These are phyloP conservation scores for Cyanistes caeruleus DNA, from an alignment of 2,113 vertebrate species.

Conservation along the genomic window DNA sequence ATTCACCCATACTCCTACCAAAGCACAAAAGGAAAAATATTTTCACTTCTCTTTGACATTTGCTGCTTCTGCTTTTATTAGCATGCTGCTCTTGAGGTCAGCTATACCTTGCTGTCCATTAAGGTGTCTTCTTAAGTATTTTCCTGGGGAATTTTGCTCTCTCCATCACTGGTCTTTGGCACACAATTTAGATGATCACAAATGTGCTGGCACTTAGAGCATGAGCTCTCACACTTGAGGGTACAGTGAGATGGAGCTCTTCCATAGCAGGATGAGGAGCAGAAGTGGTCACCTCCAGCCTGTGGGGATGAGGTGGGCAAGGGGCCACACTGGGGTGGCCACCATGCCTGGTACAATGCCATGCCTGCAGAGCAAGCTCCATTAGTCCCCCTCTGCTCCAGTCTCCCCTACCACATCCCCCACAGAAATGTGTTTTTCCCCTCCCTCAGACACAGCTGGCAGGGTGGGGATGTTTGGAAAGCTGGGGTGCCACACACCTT, in stretches of 20 bases:
- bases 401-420: rapidly evolving
- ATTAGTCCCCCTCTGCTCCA: neutral
- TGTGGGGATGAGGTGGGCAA: neutral
- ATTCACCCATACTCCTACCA: neutral
- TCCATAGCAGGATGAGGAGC: neutral
- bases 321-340: neutral
- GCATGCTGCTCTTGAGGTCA: rapidly evolving
- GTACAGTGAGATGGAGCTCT: rapidly evolving
- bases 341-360: neutral
- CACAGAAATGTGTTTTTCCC: neutral
- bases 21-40: neutral
- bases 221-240: neutral
- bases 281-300: neutral
- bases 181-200: rapidly evolving
- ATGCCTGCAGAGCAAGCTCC: neutral
- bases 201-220: neutral
- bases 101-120: neutral
- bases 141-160: neutral
- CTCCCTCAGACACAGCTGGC: neutral
- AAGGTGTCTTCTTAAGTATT: neutral
- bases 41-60: neutral
- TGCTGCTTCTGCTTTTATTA: neutral
- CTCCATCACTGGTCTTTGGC: neutral
- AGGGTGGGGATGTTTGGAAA: neutral
- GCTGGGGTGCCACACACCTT: neutral